These are phyloP conservation scores for Cerastoderma edule DNA, from an alignment of 2,888 invertebrate species.

Conservation along the genomic window DNA sequence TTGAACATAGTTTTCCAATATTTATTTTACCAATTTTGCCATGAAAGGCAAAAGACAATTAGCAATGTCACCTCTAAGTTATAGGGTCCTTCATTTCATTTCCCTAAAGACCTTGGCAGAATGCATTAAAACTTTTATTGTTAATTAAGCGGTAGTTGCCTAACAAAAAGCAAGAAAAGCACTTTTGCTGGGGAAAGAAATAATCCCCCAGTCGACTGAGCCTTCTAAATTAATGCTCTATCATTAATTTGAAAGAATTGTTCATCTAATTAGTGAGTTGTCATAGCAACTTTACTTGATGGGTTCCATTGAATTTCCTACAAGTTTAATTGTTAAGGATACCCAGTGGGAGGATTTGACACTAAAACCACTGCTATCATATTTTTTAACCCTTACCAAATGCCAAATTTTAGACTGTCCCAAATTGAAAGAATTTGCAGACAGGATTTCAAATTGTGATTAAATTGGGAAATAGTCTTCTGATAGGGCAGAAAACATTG, in stretches of 20 bases:
- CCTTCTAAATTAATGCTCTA: slow-evolving; percentile 52
- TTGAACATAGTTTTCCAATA: no score
- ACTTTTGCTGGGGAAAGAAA: slow-evolving; percentile 29
- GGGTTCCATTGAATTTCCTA: slow-evolving; percentile 62
- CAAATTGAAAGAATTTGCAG: no score
- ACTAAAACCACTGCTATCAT: no score
- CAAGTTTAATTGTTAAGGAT: slow-evolving; percentile 50
- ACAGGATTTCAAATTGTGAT: no score
- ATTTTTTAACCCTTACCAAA: no score
- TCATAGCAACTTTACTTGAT: slow-evolving; percentile 62
- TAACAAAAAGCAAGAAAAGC: slow-evolving; percentile 32
- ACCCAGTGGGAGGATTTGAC: no score
- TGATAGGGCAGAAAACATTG: no score
- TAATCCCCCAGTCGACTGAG: slow-evolving; percentile 14
- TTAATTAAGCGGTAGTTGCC: slow-evolving; percentile 57
- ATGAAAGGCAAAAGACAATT: no score
- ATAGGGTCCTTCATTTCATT: slow-evolving; percentile 7
- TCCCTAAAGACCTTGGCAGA: slow-evolving; percentile 30
- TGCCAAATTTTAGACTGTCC: no score
- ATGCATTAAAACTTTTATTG: slow-evolving; percentile 54
- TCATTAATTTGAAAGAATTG: slow-evolving; percentile 60
- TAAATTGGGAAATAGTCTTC: no score
- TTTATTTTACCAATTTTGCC: no score
- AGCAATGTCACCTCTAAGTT: no score
- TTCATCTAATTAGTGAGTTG: slow-evolving; percentile 58